Evolutionary conservation across 2,113 vertebrate genomes (phyloP).

Genomic region (Phainopepla nitens): DNA sequence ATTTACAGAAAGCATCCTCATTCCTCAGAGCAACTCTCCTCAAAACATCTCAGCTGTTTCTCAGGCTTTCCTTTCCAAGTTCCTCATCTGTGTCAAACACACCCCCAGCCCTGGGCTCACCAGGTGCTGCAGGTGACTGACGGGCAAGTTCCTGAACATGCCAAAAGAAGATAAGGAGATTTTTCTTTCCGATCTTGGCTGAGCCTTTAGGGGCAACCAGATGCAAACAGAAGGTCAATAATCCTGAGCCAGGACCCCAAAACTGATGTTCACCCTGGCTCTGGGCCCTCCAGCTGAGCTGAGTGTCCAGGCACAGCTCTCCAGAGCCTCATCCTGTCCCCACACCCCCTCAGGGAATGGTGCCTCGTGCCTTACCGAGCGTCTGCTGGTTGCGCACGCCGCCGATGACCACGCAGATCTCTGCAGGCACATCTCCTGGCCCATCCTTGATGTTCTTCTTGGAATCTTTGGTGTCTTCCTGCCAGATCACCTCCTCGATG

Average conservation of each 20-base stretch:
- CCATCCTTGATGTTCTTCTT: constrained; percentile 82
- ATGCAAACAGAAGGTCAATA: background rate
- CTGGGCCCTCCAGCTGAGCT: background rate
- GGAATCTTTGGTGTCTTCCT: constrained; percentile 77
- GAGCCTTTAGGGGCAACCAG: background rate
- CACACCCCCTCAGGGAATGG: rapidly evolving
- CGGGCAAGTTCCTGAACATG: background rate
- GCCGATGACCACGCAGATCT: constrained; percentile 96
- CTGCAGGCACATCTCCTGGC: constrained; percentile 79
- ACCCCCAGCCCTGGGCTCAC: background rate
- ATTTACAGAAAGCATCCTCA: background rate
- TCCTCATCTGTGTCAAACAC: background rate
- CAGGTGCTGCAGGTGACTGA: background rate
- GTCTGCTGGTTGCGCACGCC: constrained; percentile 89
- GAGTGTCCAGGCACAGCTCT: background rate
- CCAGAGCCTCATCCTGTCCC: background rate
- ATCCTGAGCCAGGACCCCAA: background rate
- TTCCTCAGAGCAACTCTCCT: background rate
- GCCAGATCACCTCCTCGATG: constrained; percentile 78
- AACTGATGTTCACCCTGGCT: background rate
- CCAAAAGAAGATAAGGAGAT: background rate
- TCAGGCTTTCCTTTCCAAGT: background rate
- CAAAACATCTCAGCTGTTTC: background rate
- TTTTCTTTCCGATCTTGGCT: background rate
- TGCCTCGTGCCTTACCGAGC: constrained; percentile 75